These are phyloP conservation scores for Perodicticus potto DNA, from an alignment of 2,797 vertebrate genomes.

Conservation along the genomic window DNA sequence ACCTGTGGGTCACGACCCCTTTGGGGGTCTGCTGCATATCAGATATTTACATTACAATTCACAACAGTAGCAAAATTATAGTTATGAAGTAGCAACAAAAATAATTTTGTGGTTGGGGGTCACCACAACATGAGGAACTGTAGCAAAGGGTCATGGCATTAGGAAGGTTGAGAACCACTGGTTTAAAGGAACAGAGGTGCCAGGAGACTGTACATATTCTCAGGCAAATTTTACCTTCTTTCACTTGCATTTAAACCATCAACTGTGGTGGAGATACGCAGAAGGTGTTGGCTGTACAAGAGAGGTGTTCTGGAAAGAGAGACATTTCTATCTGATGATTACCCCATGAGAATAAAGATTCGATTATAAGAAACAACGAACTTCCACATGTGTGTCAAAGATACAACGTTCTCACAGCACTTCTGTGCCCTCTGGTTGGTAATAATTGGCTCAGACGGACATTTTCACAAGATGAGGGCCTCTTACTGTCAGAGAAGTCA, in stretches of 20 bases:
- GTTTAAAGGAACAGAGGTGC: not conserved
- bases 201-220: not conserved
- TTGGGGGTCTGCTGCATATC: too few relatives aligned
- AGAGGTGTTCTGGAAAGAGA: not conserved
- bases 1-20: too few relatives aligned
- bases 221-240: conserved; percentile 6
- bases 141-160: too few relatives aligned
- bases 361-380: conserved; percentile 28
- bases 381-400: conserved; percentile 1
- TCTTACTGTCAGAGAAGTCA: not conserved
- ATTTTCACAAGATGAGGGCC: not conserved
- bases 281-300: not conserved
- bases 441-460: not conserved
- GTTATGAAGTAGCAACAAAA: too few relatives aligned
- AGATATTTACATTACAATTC: too few relatives aligned
- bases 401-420: not conserved
- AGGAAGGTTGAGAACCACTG: too few relatives aligned
- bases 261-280: not conserved
- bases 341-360: conserved; percentile 6
- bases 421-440: not conserved
- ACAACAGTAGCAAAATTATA: too few relatives aligned
- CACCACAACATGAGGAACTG: too few relatives aligned
- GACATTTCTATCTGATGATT: not conserved
- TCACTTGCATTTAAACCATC: not conserved
- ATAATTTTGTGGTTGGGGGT: too few relatives aligned